Evolutionary conservation across 2,113 vertebrate species (phyloP).

Genomic region (Uria lomvia): DNA sequence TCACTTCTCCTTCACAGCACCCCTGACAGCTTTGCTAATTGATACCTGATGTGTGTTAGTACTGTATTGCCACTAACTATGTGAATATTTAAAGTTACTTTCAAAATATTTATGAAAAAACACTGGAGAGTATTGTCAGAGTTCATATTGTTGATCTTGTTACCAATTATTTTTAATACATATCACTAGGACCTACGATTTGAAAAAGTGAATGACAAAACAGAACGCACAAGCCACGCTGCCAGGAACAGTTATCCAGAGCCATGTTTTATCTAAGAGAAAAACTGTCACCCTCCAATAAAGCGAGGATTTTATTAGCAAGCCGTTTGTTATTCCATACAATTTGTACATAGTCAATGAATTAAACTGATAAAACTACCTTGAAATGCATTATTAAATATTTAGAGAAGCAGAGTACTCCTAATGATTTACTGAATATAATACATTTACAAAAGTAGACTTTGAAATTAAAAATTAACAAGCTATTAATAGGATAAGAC

Average conservation of each 20-base stretch:
- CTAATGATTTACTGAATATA: neutral
- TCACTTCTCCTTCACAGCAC: neutral
- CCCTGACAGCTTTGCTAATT: neutral
- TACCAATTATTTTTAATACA: neutral
- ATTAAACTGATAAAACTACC: neutral
- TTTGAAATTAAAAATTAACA: constrained; percentile 47
- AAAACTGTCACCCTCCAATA: neutral
- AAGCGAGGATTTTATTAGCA: neutral
- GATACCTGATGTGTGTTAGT: neutral
- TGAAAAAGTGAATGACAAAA: neutral
- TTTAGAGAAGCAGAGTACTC: neutral
- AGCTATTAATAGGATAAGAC: constrained; percentile 50
- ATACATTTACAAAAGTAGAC: neutral
- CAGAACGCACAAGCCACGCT: neutral
- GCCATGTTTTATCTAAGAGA: neutral
- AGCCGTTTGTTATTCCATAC: neutral
- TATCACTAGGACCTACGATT: neutral
- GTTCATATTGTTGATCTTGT: neutral
- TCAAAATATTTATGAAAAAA: neutral
- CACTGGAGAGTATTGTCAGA: neutral
- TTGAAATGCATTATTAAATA: neutral
- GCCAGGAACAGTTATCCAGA: neutral
- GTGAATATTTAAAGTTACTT: neutral
- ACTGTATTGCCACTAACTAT: neutral
- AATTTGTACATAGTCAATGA: neutral